A percentile compares a stretch with the other conserved stretches of the same genome.
Evolutionary conservation across 2,113 vertebrate species (phyloP).

Genomic region (Merops nubicus): DNA sequence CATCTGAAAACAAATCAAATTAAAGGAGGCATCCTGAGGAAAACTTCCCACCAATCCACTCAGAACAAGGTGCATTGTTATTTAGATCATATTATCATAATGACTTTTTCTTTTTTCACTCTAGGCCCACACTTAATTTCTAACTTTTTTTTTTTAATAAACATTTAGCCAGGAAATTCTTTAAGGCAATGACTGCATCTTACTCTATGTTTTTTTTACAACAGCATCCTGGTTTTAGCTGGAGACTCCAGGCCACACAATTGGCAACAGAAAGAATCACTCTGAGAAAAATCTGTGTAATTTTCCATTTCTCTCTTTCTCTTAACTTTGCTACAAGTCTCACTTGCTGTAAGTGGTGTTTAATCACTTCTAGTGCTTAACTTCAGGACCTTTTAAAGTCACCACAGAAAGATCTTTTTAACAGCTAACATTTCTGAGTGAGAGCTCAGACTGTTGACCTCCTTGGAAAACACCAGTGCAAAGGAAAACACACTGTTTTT

Average conservation of each 20-base stretch:
- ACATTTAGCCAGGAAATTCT: background rate
- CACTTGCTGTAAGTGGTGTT: background rate
- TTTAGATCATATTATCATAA: background rate
- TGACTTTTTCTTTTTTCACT: background rate
- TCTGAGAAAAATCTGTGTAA: background rate
- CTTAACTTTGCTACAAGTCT: slow-evolving; percentile 17
- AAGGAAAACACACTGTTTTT: background rate
- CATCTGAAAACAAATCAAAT: background rate
- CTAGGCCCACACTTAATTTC: background rate
- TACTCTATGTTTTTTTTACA: accelerated
- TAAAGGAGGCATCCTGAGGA: background rate
- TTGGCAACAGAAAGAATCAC: background rate
- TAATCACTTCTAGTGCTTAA: slow-evolving; percentile 15
- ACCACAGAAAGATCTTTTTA: background rate
- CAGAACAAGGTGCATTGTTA: background rate
- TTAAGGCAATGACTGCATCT: background rate
- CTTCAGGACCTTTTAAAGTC: slow-evolving; percentile 8
- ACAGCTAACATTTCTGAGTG: background rate
- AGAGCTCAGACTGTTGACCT: background rate
- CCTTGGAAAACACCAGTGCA: background rate
- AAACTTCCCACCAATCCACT: background rate
- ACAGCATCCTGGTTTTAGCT: background rate
- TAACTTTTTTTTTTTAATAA: background rate
- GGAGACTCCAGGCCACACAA: background rate
- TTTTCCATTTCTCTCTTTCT: slow-evolving; percentile 25